Evolutionary conservation across 2,888 invertebrate species (phyloP).

Genomic region (Philopedon plagiatum): DNA sequence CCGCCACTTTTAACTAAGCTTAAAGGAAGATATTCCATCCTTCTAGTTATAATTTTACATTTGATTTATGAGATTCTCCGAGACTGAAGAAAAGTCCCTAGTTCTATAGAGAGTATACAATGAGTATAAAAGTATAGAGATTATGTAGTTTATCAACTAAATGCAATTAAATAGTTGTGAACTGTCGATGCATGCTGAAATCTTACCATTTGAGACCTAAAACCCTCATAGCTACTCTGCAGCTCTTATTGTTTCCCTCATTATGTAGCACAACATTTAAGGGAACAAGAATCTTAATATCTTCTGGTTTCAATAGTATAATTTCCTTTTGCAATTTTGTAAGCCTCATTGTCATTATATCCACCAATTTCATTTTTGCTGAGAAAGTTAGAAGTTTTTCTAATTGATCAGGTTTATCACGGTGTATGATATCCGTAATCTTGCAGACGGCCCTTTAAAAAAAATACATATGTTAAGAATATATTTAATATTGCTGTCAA

Average conservation of each 20-base stretch:
- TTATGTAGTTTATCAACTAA: too few species aligned
- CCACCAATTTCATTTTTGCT: slow-evolving; percentile 58
- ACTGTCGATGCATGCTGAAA: background rate
- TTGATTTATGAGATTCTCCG: too few species aligned
- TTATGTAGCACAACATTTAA: slow-evolving; percentile 59
- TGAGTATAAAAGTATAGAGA: too few species aligned
- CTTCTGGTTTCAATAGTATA: slow-evolving; percentile 63
- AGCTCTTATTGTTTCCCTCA: slow-evolving; percentile 57
- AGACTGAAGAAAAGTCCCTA: too few species aligned
- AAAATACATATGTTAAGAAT: slow-evolving; percentile 27
- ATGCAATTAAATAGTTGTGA: background rate
- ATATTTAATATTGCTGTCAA: too few species aligned
- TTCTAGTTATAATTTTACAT: too few species aligned
- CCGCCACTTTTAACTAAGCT: too few species aligned
- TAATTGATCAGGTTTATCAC: slow-evolving; percentile 61
- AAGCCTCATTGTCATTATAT: slow-evolving; percentile 60
- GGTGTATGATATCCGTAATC: slow-evolving; percentile 66
- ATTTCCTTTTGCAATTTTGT: slow-evolving; percentile 62
- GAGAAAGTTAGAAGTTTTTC: slow-evolving; percentile 60
- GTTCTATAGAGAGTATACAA: too few species aligned
- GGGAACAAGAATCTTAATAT: slow-evolving; percentile 67
- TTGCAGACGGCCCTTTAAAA: slow-evolving; percentile 62
- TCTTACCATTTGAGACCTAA: slow-evolving; percentile 66
- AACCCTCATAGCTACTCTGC: slow-evolving; percentile 62
- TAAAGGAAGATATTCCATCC: too few species aligned